phyloP scores from a whole-genome alignment of 1,140 invertebrate genomes.

The Eupristina koningsbergeri region DNA sequence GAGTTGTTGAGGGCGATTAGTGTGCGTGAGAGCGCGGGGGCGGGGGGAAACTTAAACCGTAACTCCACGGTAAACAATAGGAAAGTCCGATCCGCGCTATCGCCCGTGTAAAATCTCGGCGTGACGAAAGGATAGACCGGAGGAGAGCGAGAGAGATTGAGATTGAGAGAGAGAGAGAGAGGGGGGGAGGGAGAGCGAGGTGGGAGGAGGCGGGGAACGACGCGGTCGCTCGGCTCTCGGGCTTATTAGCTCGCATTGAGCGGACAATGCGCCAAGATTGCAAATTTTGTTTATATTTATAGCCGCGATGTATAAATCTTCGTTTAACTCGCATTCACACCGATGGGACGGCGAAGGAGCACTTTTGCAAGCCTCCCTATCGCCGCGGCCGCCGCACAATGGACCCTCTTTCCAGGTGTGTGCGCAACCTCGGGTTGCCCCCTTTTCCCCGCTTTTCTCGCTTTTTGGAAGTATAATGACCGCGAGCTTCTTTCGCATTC shows the following conservation, averaged over 20 bases:
- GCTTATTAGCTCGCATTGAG: slow-evolving; percentile 63
- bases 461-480: slow-evolving; percentile 37
- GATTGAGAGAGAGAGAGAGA: too few species aligned
- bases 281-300: slow-evolving; percentile 73
- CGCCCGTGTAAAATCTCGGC: slow-evolving; percentile 41
- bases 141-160: too few species aligned
- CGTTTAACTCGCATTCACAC: slow-evolving; percentile 71
- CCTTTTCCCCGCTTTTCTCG: slow-evolving; percentile 36
- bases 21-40: background rate
- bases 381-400: slow-evolving; percentile 49
- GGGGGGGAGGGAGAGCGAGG: background rate
- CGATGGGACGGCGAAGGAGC: slow-evolving; percentile 19
- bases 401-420: slow-evolving; percentile 61
- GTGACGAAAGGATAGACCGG: slow-evolving; percentile 32
- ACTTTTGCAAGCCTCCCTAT: slow-evolving; percentile 41
- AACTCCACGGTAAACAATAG: slow-evolving; percentile 42
- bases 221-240: background rate
- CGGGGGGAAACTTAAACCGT: background rate
- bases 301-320: slow-evolving; percentile 70
- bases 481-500: background rate
- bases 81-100: slow-evolving; percentile 20
- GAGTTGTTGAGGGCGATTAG: slow-evolving; percentile 46
- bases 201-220: background rate
- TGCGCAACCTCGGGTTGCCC: slow-evolving; percentile 10
- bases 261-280: slow-evolving; percentile 69